phyloP scores from a whole-genome alignment of 2,113 vertebrate species.

The Litocranius walleri region DNA sequence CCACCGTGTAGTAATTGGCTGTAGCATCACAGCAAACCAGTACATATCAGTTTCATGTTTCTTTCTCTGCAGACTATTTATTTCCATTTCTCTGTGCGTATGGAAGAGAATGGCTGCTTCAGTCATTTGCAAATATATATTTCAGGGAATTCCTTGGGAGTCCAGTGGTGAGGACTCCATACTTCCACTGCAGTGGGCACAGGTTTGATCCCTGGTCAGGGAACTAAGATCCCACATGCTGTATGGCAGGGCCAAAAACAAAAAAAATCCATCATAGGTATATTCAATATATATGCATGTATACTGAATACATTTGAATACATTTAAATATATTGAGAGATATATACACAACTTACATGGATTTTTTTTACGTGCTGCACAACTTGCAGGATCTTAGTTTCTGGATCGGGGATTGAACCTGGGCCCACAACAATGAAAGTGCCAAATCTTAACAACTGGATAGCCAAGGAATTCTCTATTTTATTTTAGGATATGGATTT shows the following conservation, averaged over 20 bases:
- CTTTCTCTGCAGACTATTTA: background rate
- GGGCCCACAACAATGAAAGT: background rate
- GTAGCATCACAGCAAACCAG: background rate
- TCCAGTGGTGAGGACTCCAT: background rate
- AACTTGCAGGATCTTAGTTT: background rate
- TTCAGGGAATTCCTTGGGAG: background rate
- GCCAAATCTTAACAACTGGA: background rate
- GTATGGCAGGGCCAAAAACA: background rate
- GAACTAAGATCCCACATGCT: background rate
- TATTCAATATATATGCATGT: background rate
- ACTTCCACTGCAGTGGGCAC: background rate
- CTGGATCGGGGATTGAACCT: background rate
- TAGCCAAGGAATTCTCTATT: background rate
- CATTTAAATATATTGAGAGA: too few species aligned
- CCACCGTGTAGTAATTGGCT: background rate
- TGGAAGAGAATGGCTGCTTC: background rate
- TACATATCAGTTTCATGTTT: background rate
- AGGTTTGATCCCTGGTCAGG: background rate
- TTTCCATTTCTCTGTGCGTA: background rate
- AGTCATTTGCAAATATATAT: background rate
- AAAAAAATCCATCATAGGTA: background rate
- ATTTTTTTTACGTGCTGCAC: background rate
- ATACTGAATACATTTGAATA: background rate
- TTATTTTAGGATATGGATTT: background rate
- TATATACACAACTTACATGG: too few species aligned